Evolutionary conservation across 2,797 vertebrate genomes (phyloP), one percentile per base, ranked within the genome.

Genomic region (Australoheros facetus): DNA sequence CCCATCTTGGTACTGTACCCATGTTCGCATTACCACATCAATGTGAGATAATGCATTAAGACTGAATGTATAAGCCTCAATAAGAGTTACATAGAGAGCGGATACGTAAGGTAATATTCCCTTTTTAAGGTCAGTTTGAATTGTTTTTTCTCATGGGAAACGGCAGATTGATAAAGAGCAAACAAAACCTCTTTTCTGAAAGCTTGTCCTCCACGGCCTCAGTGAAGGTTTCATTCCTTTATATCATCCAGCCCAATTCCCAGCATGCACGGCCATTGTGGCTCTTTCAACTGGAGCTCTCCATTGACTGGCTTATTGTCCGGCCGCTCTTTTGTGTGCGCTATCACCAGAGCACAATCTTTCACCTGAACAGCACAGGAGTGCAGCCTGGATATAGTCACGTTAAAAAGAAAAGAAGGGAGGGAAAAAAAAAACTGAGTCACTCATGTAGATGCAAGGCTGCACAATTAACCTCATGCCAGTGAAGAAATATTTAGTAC

Each of bases 261-360:
- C 95, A 95, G 94, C 94, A 92, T 94, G 94, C 94, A 90, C 81
- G 74, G 91, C 91, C 93, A 94, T 95, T 95, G 94, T 95, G 92
- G 86, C 92, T 89, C 93, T 95, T 95, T 95, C 93, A 95, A 89
- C 92, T 90, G 89, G 86, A 88, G 91, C 94, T 94, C 94, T 94
- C 94, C 94, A 95, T 95, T 94, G 94, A 95, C 94, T 93, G 91
- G 90, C 90, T 94, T 93, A 95, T 95, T 95, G 95, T 95, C 93
- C 92, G 77, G 91, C 79, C 66, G 55, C 84, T 87, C 95, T 92
- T 95, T 95, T 95, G 94, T 95, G 91, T 13, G 81, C 32, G 85
- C 94, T 94, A 95, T 95, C 95, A 92, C 92, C 84, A 54, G 88
- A 93, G 91, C 93, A 87, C 92, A 94, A 95, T 95, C 94, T 94